Evolutionary conservation across 2,113 vertebrate genomes (phyloP).

Genomic region (Halcyon senegalensis): DNA sequence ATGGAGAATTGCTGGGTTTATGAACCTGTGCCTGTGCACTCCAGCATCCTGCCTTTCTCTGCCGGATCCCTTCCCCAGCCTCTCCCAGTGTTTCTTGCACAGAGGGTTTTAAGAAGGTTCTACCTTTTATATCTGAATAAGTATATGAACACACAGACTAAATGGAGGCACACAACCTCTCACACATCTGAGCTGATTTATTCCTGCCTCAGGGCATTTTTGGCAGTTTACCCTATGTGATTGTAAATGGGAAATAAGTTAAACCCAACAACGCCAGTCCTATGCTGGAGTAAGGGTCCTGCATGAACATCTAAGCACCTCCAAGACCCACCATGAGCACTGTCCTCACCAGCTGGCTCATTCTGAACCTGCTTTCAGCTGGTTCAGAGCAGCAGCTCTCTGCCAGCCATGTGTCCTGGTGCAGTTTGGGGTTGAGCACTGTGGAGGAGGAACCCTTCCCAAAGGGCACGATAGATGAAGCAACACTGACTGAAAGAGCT

Average conservation of each 20-base stretch:
- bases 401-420: background rate
- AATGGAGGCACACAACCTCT: accelerated
- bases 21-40: background rate
- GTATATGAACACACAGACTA: background rate
- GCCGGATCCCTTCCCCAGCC: background rate
- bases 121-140: background rate
- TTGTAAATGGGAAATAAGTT: background rate
- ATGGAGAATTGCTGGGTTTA: background rate
- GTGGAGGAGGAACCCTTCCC: background rate
- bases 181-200: background rate
- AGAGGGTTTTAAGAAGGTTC: background rate
- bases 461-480: background rate
- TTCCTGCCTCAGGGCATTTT: background rate
- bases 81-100: background rate
- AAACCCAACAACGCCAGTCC: accelerated
- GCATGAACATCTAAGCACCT: background rate
- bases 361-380: background rate
- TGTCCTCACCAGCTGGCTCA: background rate
- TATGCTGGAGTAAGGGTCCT: background rate
- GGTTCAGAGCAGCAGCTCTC: background rate
- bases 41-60: background rate
- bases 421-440: background rate
- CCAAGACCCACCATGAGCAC: accelerated
- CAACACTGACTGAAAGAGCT: background rate
- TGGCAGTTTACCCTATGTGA: background rate